A percentile compares a stretch with the other conserved stretches of the same genome.
These are phyloP conservation scores for Crypturellus undulatus DNA, from an alignment of 2,113 vertebrate genomes.

Conservation along the genomic window DNA sequence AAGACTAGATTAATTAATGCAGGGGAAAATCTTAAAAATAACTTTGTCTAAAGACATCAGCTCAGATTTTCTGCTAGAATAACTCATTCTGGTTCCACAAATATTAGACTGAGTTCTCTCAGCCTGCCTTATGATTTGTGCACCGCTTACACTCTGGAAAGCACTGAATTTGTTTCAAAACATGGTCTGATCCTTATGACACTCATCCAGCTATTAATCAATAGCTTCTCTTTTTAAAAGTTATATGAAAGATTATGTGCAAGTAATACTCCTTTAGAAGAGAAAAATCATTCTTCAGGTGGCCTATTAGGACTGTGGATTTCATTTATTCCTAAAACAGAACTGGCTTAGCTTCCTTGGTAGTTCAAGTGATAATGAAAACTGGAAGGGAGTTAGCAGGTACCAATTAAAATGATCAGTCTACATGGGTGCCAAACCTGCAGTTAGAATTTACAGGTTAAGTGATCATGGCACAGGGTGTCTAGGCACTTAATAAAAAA, in stretches of 20 bases:
- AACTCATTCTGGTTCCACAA: not conserved
- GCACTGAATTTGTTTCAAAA: not conserved
- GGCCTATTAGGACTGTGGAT: not conserved
- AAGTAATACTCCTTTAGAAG: not conserved
- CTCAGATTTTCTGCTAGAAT: not conserved
- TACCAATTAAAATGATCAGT: not conserved
- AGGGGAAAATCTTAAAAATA: not conserved
- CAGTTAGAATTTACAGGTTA: conserved; percentile 41
- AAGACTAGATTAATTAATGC: not conserved
- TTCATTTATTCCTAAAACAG: not conserved
- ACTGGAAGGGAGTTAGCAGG: not conserved
- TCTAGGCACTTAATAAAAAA: not conserved
- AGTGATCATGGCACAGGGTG: not conserved
- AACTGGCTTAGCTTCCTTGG: not conserved
- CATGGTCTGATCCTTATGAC: not conserved
- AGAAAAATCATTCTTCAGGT: not conserved
- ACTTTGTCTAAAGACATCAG: not conserved
- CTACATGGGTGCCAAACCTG: not conserved
- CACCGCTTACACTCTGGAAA: not conserved
- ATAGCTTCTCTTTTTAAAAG: not conserved
- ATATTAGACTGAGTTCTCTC: not conserved
- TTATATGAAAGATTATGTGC: not conserved
- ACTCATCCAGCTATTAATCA: not conserved
- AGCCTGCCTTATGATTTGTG: not conserved
- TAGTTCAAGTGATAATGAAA: not conserved